phyloP scores from a whole-genome alignment of 2,797 vertebrate species.

The Melanotaenia nigrans region DNA sequence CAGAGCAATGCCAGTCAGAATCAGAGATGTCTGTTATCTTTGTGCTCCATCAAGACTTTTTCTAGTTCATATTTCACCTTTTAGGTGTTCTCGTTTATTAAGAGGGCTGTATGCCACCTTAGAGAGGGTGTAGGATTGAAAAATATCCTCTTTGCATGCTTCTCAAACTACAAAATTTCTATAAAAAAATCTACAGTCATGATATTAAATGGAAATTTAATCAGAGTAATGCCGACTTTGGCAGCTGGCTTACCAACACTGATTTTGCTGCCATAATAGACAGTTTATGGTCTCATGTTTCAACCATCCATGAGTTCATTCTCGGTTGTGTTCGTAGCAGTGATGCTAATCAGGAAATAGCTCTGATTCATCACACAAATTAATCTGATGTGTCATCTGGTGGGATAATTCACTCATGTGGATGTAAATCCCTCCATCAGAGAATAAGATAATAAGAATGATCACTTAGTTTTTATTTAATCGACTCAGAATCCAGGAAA shows the following conservation, averaged over 20 bases:
- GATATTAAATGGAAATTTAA: not conserved
- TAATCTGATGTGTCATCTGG: not conserved
- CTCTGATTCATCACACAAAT: not conserved
- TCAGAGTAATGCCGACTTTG: conserved; percentile 12
- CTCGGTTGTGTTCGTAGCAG: not conserved
- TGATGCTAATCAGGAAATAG: conserved; percentile 14
- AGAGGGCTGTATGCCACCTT: not conserved
- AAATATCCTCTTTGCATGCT: not conserved
- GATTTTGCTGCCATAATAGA: not conserved
- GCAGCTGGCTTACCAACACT: not conserved
- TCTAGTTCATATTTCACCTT: not conserved
- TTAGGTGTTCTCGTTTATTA: not conserved
- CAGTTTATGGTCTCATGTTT: not conserved
- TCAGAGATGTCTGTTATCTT: not conserved
- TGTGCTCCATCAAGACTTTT: not conserved
- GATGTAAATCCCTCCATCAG: not conserved
- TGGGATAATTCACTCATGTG: not conserved
- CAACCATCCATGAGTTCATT: not conserved
- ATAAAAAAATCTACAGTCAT: not conserved
- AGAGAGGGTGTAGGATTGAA: not conserved
- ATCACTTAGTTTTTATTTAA: not conserved
- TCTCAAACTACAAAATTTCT: not conserved
- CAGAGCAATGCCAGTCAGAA: not conserved
- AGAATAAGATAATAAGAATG: not conserved
- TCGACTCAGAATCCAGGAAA: no score